Base-by-base conservation (phyloP, 2,888 invertebrate genomes). In the Cataglyphis albicans region DNA sequence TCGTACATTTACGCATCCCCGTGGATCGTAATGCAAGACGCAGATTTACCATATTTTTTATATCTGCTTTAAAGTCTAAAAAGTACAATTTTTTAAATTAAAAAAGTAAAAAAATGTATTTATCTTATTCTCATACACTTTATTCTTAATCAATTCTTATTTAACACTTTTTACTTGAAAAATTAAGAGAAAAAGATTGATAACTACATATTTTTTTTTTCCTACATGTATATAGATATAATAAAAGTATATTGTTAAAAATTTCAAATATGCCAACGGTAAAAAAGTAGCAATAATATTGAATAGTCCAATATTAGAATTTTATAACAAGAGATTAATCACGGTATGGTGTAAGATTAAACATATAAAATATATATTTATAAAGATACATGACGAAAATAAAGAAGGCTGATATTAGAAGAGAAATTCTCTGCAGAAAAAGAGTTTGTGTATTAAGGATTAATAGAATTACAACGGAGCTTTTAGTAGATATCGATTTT, bases 1-100 rank as follows among this genome's bases (percentile, higher is more conserved):
- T 73, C 74, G 74, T 59, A 80, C 74, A 73, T 78, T 78, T 52
- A 72, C 44, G 44, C 57, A 72, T 29, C 15, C 59, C 10, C 44
- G 10, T 44, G 25, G 75, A 35, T 61, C 35, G 85, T 83, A 65
- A 78, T n/a, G 55, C 74, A 48, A 25, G 25, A 21, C 21, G 41
- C 29, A 6, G 0, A 32, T 55, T 70, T 59, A 21, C 32, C 18
- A 21, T 12, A 59, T 74, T 48, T 80, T 44, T 44, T 59, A 44
- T 32, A 44, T 35, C 59, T 18, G 12, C 3, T 25, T 52, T 48
- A 44, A 44, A 7, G 48, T 52, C n/a, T 18, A 52, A n/a, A 52
- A 52, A 52, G 48, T n/a, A n/a, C 7, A 52, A n/a, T 52, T 52
- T 7, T n/a, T n/a, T 52, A 15, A 72, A 35, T 5, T 7, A 55